Evolutionary conservation across 2,888 invertebrate genomes (phyloP).

Genomic region (Julus scandinavius): DNA sequence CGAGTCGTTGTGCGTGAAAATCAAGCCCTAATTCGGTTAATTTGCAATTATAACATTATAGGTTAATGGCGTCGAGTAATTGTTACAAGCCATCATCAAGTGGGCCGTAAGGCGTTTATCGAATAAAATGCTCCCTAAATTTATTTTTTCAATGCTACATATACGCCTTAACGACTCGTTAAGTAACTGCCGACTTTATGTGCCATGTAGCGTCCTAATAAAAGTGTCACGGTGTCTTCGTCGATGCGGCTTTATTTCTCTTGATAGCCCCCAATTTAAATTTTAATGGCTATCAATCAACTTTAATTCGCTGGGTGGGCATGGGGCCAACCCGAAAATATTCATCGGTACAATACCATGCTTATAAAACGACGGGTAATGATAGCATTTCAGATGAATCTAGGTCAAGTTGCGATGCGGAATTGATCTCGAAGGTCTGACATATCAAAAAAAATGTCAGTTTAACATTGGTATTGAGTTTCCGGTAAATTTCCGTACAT

Average conservation of each 20-base stretch:
- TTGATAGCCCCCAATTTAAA: not conserved
- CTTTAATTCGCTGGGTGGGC: conserved; percentile 9
- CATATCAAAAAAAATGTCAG: not conserved
- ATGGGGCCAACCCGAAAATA: not conserved
- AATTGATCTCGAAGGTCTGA: not conserved
- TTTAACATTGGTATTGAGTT: not conserved
- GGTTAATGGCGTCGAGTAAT: not conserved
- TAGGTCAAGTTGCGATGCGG: not conserved
- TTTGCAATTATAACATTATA: not conserved
- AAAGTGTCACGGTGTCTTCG: not conserved
- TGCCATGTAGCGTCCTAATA: not conserved
- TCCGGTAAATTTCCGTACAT: not conserved
- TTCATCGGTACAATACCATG: not conserved
- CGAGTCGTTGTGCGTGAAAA: conserved; percentile 8
- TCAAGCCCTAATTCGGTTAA: not conserved
- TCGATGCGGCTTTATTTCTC: not conserved
- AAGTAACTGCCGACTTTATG: not conserved
- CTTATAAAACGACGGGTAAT: not conserved
- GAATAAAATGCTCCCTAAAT: not conserved
- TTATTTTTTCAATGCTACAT: not conserved
- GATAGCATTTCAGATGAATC: not conserved
- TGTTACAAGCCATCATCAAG: not conserved
- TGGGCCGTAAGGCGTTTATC: not conserved
- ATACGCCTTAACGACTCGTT: not conserved
- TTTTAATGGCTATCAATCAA: conserved; percentile 27